Evolutionary conservation across 2,113 vertebrate genomes (phyloP).

Genomic region (Hippocampus zosterae): DNA sequence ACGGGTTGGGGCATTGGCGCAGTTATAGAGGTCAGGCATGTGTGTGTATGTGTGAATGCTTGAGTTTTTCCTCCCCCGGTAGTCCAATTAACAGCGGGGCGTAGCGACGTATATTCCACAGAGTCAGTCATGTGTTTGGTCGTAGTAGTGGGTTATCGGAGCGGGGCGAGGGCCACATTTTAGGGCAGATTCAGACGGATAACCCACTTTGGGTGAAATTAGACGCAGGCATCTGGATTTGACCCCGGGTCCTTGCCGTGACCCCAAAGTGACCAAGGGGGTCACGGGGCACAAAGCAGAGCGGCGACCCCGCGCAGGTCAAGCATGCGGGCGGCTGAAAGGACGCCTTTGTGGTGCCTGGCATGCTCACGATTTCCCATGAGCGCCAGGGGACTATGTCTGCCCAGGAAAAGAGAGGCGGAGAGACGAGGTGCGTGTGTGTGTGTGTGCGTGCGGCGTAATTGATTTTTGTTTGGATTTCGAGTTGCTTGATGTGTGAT

Average conservation of each 20-base stretch:
- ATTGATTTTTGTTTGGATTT: constrained; percentile 57
- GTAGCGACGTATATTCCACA: constrained; percentile 47
- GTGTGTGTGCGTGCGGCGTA: constrained; percentile 37
- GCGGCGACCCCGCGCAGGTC: constrained; percentile 73
- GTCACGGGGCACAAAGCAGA: constrained; percentile 74
- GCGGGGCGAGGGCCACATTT: constrained; percentile 39
- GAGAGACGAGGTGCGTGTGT: constrained; percentile 49
- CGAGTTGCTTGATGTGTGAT: constrained; percentile 44
- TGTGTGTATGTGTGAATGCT: constrained; percentile 28
- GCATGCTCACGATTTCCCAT: constrained; percentile 76
- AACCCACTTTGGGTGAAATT: constrained; percentile 71
- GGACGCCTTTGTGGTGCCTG: constrained; percentile 74
- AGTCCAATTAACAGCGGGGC: constrained; percentile 56
- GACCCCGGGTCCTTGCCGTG: constrained; percentile 65
- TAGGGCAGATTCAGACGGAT: constrained; percentile 68
- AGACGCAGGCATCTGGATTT: constrained; percentile 74
- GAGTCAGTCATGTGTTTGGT: constrained; percentile 44
- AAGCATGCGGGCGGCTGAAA: constrained; percentile 75
- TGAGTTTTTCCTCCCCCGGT: constrained; percentile 42
- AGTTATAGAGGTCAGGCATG: constrained; percentile 58
- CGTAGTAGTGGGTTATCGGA: constrained; percentile 33
- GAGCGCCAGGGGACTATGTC: constrained; percentile 66
- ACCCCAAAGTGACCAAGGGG: constrained; percentile 63
- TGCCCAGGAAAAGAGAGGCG: constrained; percentile 66
- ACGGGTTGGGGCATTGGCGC: constrained; percentile 63